Percentiles rank a stretch among this genome's conserved stretches.
Conservation (phyloP, 2,888 invertebrate species). For the Pristionchus mayeri region DNA sequence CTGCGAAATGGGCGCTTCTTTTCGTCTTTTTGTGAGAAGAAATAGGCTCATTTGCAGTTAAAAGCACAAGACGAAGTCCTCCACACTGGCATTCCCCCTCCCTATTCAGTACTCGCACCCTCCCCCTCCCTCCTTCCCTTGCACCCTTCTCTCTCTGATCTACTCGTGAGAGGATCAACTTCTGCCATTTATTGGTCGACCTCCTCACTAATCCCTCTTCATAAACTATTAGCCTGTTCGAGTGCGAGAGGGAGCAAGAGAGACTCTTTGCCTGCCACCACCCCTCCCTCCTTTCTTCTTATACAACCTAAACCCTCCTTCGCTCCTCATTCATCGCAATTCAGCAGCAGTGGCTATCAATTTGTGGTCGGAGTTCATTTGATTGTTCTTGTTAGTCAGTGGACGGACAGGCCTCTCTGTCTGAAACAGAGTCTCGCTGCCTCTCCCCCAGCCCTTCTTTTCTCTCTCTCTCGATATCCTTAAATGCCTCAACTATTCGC, state of each 20-base stretch:
- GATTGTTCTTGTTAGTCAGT: constrained; percentile 27
- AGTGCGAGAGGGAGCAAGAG: not conserved
- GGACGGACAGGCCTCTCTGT: not conserved
- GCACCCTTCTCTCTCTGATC: not conserved
- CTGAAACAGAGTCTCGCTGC: constrained; percentile 39
- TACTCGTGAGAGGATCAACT: constrained; percentile 42
- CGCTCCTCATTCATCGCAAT: not conserved
- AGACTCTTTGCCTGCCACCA: not conserved
- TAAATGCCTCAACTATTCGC: constrained; percentile 49
- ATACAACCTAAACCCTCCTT: not conserved
- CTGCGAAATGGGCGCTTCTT: constrained; percentile 36
- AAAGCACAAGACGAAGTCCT: constrained; percentile 38
- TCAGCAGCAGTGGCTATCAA: not conserved
- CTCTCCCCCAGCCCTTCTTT: not conserved
- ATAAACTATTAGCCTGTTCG: constrained; percentile 39
- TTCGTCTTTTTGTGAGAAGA: constrained; percentile 45
- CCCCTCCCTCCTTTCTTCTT: not conserved
- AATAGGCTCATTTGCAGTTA: constrained; percentile 51
- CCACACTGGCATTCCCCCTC: constrained; percentile 12
- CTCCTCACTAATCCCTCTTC: constrained; percentile 30
- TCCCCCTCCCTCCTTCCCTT: not conserved
- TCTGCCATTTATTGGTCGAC: constrained; percentile 37
- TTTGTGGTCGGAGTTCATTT: constrained; percentile 14
- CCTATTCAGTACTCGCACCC: not conserved
- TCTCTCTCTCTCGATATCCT: constrained; percentile 41